Conservation (phyloP, 2,797 vertebrate species). For the Melanotaenia nigrans region DNA sequence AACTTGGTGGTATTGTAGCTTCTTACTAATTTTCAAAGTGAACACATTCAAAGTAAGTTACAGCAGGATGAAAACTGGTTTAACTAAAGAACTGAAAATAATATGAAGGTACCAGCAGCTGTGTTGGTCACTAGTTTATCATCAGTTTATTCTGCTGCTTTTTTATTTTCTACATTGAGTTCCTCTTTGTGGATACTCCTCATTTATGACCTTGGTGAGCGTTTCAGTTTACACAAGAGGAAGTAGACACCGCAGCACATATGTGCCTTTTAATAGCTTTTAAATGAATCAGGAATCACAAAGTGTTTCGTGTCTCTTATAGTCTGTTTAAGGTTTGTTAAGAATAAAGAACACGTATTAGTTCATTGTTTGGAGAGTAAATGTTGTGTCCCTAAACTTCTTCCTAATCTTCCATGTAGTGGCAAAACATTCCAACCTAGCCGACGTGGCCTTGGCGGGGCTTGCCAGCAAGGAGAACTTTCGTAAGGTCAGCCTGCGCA, state of each 20-base stretch:
- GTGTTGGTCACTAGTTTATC: not conserved
- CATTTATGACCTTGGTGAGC: slow-evolving; percentile 8
- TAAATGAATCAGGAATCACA: not conserved
- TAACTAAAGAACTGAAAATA: not conserved
- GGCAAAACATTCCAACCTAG: slow-evolving; percentile 86
- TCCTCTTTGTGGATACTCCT: not conserved
- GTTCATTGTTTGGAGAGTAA: not conserved
- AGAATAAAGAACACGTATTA: not conserved
- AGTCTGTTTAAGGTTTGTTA: not conserved
- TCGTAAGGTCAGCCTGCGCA: slow-evolving; percentile 84
- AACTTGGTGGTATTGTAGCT: not conserved
- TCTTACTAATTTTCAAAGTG: not conserved
- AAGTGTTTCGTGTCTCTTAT: not conserved
- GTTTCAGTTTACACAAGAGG: slow-evolving; percentile 35
- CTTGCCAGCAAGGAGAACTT: slow-evolving; percentile 89
- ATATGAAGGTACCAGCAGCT: not conserved
- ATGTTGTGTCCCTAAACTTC: not conserved
- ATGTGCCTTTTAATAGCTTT: not conserved
- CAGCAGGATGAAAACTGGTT: not conserved
- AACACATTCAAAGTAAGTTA: not conserved
- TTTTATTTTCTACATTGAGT: slow-evolving; percentile 12
- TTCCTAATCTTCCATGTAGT: slow-evolving; percentile 63
- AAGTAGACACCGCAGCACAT: slow-evolving; percentile 7
- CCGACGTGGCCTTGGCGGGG: slow-evolving; percentile 84
- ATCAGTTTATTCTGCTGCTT: not conserved